Conservation (phyloP, 2,888 invertebrate species). For the Drosophila nr. perissopoda region DNA sequence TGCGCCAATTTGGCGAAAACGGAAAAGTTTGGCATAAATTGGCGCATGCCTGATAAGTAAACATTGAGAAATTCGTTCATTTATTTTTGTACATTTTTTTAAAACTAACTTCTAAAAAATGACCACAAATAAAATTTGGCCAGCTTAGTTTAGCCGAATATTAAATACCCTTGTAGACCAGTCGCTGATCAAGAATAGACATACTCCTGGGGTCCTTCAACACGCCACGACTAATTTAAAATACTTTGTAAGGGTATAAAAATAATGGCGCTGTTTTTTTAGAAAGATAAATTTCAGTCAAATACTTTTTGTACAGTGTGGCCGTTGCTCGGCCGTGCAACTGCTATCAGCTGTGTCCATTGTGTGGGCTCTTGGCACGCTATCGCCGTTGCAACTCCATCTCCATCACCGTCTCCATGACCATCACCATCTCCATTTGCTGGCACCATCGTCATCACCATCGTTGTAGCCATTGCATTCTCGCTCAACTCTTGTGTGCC, state of each 20-base stretch:
- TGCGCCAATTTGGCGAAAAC: not conserved
- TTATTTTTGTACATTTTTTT: not conserved
- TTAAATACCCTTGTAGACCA: not conserved
- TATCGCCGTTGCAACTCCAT: constrained; percentile 32
- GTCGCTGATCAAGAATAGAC: not conserved
- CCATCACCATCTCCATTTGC: not conserved
- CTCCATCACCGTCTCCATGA: not conserved
- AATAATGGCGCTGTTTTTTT: not conserved
- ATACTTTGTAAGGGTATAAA: not conserved
- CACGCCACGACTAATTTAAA: not conserved
- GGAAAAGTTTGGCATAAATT: not conserved
- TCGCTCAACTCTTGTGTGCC: constrained; percentile 23
- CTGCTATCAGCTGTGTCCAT: constrained; percentile 61
- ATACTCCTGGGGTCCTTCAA: not conserved
- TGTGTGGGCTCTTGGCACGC: constrained; percentile 59
- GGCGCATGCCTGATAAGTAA: not conserved
- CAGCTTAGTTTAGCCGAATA: not conserved
- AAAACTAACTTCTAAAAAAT: not conserved
- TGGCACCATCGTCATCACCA: not conserved
- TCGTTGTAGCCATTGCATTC: constrained; percentile 15
- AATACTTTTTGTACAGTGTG: not conserved
- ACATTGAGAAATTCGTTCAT: not conserved
- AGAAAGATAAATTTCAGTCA: not conserved
- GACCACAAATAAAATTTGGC: not conserved
- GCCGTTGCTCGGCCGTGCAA: constrained; percentile 5